Evolutionary conservation across 2,113 vertebrate genomes (phyloP), one percentile per base, ranked within the genome.

Genomic region (Formicarius rufipectus): DNA sequence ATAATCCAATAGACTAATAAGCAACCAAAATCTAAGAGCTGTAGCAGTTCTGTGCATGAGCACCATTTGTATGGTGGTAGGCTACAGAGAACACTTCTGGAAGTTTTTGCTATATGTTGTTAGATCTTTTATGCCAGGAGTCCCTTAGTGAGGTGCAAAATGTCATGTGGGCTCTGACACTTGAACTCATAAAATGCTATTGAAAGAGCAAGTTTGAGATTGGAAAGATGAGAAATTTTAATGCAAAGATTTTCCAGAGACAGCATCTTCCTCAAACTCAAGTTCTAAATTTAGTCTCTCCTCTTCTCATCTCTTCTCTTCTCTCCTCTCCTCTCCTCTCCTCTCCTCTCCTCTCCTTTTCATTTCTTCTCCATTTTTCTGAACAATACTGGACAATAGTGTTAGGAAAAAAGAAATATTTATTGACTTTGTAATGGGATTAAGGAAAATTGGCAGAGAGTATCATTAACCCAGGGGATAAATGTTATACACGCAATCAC

Each of bases 381-480:
- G 72, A 94, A 87, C 40, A 93, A 74, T 78, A 37, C 15, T 69
- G 23, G 19, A 84, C 33, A 84, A 92, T 3, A 89, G 12, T 33
- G 21, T 62, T 75, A 35, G 64, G 35, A 56, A 72, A 87, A 96
- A 94, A 91, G 77, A 97, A 93, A 95, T 95, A 96, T 96, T 96
- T 97, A 94, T 97, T 97, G 92, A 96, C 94, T 97, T 95, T 95
- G 50, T 95, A 96, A 97, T 89, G 45, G 76, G 87, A 96, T 97
- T 97, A 97, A 97, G 58, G 90, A 94, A 93, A 96, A 96, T 94
- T 96, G 95, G 94, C 97, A 96, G 72, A 75, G 87, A 96, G 73
- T 74, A 88, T 96, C 93, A 93, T 96, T 96, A 97, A 97, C 96
- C 92, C 92, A 94, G 89, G 95, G 94, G 95, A 97, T 97, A 97